Percentiles rank a stretch among this genome's conserved stretches.
Conservation (phyloP, 2,797 vertebrate genomes). For the Ispidina lecontei region DNA sequence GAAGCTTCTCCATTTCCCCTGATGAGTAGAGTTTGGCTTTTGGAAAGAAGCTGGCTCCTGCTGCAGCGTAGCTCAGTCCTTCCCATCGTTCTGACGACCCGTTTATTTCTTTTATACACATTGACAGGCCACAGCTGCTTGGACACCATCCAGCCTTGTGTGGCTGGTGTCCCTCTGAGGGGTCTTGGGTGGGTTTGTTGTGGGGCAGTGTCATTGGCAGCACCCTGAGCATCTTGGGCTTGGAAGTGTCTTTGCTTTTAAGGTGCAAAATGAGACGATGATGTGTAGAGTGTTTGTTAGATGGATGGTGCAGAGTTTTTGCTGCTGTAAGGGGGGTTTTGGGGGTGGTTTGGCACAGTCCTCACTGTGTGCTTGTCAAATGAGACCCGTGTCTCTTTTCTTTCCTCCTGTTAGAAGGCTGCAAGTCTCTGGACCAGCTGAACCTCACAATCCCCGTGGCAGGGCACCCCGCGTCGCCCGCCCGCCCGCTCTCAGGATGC, state of each 20-base stretch:
- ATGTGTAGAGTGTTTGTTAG: neutral
- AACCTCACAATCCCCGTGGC: conserved; percentile 88
- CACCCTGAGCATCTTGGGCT: neutral
- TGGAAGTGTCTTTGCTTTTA: neutral
- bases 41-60: neutral
- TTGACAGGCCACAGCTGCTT: neutral
- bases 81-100: neutral
- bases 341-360: neutral
- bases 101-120: neutral
- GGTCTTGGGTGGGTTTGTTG: neutral
- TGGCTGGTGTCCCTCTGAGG: neutral
- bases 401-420: conserved; percentile 73
- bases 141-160: neutral
- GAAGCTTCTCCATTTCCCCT: conserved; percentile 14
- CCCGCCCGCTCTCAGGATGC: conserved; percentile 92
- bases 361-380: fast-evolving
- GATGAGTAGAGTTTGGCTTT: neutral
- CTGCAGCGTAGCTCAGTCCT: neutral
- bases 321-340: neutral
- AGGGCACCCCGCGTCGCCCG: conserved; percentile 85
- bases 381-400: neutral
- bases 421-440: conserved; percentile 89
- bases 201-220: neutral
- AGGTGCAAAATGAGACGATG: neutral
- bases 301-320: too few relatives aligned